Base-by-base conservation (phyloP, 2,888 invertebrate species). In the Lithophane semibrunnea region DNA sequence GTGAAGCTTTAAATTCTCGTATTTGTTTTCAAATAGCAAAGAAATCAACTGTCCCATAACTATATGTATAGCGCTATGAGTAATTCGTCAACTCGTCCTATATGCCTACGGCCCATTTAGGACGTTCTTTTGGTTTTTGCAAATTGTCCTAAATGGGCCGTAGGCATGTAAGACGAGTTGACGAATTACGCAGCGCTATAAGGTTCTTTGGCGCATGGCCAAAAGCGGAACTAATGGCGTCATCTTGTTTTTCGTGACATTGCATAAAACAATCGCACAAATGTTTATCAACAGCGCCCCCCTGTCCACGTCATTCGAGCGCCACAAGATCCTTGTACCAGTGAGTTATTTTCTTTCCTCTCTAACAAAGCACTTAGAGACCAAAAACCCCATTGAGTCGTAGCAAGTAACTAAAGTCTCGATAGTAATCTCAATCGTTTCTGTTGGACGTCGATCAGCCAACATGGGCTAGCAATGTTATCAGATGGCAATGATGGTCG, bases 401-500 rank as follows among this genome's bases (percentile, higher is more conserved):
- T 75, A 77, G 67, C 77, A 60, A 83, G 64, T 72, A 83, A 78
- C 71, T 66, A 64, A 73, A 69, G 70, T n/a, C 9, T 37, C 10
- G 87, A 88, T 87, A 75, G 64, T 52, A 60, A 88, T 88, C 87
- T 80, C 77, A 75, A 80, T 78, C 80, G 82, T 73, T 75, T 70
- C 63, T 69, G 78, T 77, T 74, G 72, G 65, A 80, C 87, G 85
- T 88, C 85, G 84, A 87, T 88, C 84, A 83, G 82, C 71, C 75
- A 78, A 83, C 81, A 75, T 69, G 77, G 81, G 82, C 73, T 72
- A 75, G 82, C 81, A 79, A 73, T 80, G 83, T 85, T 90, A 90
- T 90, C 91, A 85, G 90, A 90, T 90, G 82, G 83, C 84, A 80
- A 82, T 85, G 89, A 89, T 88, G 88, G 88, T 73, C 82, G 83